phyloP scores from a whole-genome alignment of 1,140 invertebrate species.

The Thalassaphorura encarpata region DNA sequence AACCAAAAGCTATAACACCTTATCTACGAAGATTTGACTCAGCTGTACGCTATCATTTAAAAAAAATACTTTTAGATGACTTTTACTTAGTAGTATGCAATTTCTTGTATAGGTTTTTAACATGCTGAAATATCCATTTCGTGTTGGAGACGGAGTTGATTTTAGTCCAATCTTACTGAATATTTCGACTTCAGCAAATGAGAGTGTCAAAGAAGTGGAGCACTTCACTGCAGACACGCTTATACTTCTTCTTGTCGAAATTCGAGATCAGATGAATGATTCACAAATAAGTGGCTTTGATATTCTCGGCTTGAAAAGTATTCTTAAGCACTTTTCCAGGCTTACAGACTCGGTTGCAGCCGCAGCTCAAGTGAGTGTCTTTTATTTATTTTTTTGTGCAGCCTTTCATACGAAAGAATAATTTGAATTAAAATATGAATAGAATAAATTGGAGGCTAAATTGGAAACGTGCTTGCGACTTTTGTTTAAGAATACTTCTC shows the following conservation, averaged over 20 bases:
- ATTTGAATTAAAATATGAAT: no score
- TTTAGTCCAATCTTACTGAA: background rate
- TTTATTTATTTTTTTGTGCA: no score
- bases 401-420: no score
- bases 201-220: background rate
- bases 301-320: no score
- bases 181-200: background rate
- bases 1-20: conserved; percentile 15
- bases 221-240: conserved; percentile 18
- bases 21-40: conserved; percentile 11
- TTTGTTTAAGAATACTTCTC: no score
- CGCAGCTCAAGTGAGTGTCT: no score
- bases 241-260: conserved; percentile 15
- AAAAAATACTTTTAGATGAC: background rate
- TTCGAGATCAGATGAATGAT: conserved; percentile 16
- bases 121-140: conserved; percentile 13
- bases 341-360: no score
- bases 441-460: background rate
- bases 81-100: background rate
- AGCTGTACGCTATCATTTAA: background rate
- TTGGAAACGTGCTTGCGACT: conserved; percentile 19
- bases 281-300: conserved; percentile 1
- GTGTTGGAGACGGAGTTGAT: conserved; percentile 3
- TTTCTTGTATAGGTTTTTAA: conserved; percentile 16
- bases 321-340: no score